Percentiles rank a stretch among this genome's conserved stretches.
phyloP scores from a whole-genome alignment of 2,113 vertebrate genomes.

The Sialia sialis region DNA sequence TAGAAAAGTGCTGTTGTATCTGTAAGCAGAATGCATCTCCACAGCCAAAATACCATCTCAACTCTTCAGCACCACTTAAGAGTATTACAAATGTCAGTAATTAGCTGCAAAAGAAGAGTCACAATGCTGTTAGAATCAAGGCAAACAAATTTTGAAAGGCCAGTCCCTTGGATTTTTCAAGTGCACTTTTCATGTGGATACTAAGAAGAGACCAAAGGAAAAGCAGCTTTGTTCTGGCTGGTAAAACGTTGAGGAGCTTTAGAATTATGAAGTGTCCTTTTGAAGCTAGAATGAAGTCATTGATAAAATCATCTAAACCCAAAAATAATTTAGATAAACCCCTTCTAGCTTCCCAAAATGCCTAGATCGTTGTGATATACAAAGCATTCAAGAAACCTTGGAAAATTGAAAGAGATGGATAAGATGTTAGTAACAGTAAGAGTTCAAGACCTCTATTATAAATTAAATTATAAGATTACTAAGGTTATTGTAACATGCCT shows the following conservation, averaged over 20 bases:
- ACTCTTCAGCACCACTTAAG: background rate
- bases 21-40: background rate
- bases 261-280: slow-evolving; percentile 36
- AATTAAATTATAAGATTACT: background rate
- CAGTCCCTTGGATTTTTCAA: background rate
- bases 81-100: background rate
- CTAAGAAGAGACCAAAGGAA: slow-evolving; percentile 21
- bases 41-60: background rate
- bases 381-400: background rate
- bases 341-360: background rate
- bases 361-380: background rate
- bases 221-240: background rate
- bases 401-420: background rate
- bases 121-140: background rate
- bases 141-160: background rate
- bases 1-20: background rate
- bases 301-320: slow-evolving; percentile 43
- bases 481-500: background rate
- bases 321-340: background rate
- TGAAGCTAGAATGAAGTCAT: slow-evolving; percentile 35
- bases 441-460: slow-evolving; percentile 1
- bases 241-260: slow-evolving; percentile 16
- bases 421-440: slow-evolving; percentile 2
- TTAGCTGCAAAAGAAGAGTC: background rate
- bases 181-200: background rate